phyloP scores from a whole-genome alignment of 2,113 vertebrate genomes.

The Riparia riparia region DNA sequence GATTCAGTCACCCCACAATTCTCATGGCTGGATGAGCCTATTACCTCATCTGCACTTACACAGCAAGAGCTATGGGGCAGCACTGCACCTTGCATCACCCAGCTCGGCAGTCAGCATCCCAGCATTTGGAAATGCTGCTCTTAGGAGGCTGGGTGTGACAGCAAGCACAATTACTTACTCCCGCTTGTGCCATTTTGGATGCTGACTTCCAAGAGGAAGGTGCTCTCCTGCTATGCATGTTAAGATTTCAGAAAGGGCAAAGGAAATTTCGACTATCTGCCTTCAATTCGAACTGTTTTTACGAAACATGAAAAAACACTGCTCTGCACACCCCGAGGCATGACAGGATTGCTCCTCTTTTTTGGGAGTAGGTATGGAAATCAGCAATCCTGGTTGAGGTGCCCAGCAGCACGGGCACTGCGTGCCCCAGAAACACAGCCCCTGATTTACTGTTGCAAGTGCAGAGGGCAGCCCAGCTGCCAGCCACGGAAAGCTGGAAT shows the following conservation, averaged over 20 bases:
- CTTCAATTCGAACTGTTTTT: not conserved
- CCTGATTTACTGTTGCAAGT: not conserved
- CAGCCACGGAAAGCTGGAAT: not conserved
- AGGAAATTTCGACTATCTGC: not conserved
- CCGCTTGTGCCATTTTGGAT: not conserved
- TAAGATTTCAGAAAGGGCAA: not conserved
- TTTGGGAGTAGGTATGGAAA: not conserved
- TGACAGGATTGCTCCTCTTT: not conserved
- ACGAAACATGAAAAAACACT: not conserved
- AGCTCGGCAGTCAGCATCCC: not conserved
- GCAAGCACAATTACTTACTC: not conserved
- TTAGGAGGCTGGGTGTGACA: not conserved
- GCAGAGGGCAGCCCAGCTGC: not conserved
- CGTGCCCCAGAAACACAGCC: fast-evolving
- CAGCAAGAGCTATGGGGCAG: fast-evolving
- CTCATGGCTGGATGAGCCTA: not conserved
- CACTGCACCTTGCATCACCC: not conserved
- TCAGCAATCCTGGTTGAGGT: not conserved
- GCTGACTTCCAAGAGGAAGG: not conserved
- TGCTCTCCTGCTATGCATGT: not conserved
- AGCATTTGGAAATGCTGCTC: not conserved
- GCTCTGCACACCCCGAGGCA: not conserved
- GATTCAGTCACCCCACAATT: fast-evolving
- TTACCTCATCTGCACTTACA: not conserved
- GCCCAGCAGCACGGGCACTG: not conserved